Conservation (phyloP, 2,888 invertebrate species). For the Drosophila cognata region DNA sequence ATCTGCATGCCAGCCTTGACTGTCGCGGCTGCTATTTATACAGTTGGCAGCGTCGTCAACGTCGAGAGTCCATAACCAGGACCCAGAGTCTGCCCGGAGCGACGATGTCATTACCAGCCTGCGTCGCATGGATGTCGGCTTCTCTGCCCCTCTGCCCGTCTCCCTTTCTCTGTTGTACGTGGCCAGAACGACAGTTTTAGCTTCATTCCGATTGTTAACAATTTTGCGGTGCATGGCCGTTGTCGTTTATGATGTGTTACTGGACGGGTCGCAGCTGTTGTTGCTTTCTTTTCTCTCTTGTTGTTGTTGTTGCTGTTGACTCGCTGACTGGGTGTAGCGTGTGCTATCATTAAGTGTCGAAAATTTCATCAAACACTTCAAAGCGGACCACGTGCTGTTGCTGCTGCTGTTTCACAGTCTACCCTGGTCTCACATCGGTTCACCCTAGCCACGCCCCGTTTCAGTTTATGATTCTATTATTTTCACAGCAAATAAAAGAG, state of each 20-base stretch:
- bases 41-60: slow-evolving; percentile 49
- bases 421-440: neutral
- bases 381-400: slow-evolving; percentile 67
- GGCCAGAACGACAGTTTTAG: slow-evolving; percentile 28
- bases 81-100: slow-evolving; percentile 37
- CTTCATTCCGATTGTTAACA: slow-evolving; percentile 75
- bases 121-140: slow-evolving; percentile 13
- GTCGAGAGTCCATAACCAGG: slow-evolving; percentile 46
- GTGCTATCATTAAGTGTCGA: slow-evolving; percentile 81
- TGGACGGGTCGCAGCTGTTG: slow-evolving; percentile 13
- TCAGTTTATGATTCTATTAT: slow-evolving; percentile 79
- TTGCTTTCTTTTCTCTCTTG: slow-evolving; percentile 7
- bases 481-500: slow-evolving; percentile 81
- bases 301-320: slow-evolving; percentile 25
- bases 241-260: slow-evolving; percentile 80
- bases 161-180: slow-evolving; percentile 6
- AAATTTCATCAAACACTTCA: slow-evolving; percentile 82
- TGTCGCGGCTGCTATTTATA: slow-evolving; percentile 66
- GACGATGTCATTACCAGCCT: slow-evolving; percentile 63
- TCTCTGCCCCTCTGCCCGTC: neutral
- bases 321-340: slow-evolving; percentile 55
- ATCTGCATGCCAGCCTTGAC: slow-evolving; percentile 1
- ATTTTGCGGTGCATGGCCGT: slow-evolving; percentile 77
- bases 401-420: neutral
- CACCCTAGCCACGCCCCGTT: slow-evolving; percentile 55